Evolutionary conservation across 2,113 vertebrate species (phyloP).

Genomic region (Alaudala cheleensis): DNA sequence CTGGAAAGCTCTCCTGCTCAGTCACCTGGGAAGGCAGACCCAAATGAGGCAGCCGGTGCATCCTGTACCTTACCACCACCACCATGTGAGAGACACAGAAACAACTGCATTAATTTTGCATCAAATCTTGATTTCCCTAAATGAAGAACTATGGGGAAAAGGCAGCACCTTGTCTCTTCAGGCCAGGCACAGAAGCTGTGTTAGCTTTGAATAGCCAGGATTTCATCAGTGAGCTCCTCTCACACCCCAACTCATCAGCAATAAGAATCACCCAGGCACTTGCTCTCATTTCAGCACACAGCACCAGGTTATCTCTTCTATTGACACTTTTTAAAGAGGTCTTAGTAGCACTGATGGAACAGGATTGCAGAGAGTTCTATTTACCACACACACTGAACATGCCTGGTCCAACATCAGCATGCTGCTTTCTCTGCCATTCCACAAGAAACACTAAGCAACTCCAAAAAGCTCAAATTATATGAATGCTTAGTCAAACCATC

Average conservation of each 20-base stretch:
- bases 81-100: neutral
- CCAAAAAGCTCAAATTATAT: neutral
- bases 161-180: neutral
- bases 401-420: neutral
- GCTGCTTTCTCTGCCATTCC: neutral
- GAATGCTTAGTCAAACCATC: neutral
- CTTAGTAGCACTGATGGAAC: neutral
- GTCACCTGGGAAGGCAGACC: neutral
- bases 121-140: neutral
- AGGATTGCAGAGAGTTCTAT: neutral
- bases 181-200: neutral
- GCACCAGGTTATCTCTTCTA: neutral
- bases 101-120: neutral
- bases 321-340: neutral
- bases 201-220: neutral
- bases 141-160: too few species aligned
- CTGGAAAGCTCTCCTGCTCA: neutral
- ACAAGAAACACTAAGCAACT: neutral
- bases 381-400: neutral
- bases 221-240: neutral
- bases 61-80: neutral
- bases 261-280: neutral
- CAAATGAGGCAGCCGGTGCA: accelerated
- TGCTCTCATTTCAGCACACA: neutral
- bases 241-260: neutral